Conservation (phyloP, 2,797 vertebrate genomes). For the Oreochromis grahami region DNA sequence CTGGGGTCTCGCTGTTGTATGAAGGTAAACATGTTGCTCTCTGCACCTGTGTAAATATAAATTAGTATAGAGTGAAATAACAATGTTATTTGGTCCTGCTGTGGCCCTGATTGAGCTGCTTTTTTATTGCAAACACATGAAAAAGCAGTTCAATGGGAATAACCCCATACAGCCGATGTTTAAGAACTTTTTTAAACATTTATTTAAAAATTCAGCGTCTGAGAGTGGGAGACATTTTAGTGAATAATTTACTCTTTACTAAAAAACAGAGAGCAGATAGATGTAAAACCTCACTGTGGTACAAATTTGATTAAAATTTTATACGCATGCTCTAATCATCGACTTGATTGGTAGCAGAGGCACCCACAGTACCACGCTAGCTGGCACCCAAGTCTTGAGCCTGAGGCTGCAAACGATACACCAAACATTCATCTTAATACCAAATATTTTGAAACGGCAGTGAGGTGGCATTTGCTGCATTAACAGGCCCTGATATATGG, state of each 20-base stretch:
- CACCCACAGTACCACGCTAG: not conserved
- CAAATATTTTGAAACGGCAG: not conserved
- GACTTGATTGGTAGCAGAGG: not conserved
- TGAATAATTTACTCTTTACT: not conserved
- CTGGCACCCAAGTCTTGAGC: not conserved
- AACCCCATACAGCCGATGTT: not conserved
- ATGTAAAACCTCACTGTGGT: not conserved
- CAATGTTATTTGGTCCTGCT: not conserved
- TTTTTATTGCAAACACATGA: not conserved
- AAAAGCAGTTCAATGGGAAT: not conserved
- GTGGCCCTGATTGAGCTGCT: not conserved
- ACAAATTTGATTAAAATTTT: constrained; percentile 5
- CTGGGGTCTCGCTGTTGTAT: not conserved
- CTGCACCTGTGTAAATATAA: not conserved
- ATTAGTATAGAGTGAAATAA: not conserved
- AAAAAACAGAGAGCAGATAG: not conserved
- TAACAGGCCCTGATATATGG: not conserved
- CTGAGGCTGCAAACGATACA: not conserved
- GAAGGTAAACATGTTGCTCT: not conserved
- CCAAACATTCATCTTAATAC: not conserved
- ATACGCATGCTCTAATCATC: not conserved
- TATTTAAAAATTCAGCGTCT: not conserved
- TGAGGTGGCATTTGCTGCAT: not conserved
- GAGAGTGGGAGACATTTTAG: not conserved
- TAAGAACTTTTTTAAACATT: not conserved